These are phyloP conservation scores for Procambarus virginalis DNA, from an alignment of 1,140 invertebrate genomes.

Conservation along the genomic window DNA sequence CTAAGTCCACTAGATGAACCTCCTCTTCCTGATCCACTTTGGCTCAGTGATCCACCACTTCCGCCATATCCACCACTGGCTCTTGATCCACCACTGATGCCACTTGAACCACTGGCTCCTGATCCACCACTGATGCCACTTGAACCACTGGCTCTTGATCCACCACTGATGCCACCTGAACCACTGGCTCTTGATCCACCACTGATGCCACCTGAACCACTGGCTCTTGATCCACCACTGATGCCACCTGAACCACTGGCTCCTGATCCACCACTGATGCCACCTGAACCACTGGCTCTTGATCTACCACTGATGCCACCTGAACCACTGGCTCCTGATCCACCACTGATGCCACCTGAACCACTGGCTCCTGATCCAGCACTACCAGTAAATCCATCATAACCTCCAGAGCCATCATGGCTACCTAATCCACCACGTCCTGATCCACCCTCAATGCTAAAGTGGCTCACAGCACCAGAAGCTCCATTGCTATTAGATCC, in stretches of 20 bases:
- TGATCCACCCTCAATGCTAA: neutral
- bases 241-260: slow-evolving; percentile 42
- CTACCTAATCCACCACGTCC: neutral
- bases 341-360: slow-evolving; percentile 7
- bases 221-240: slow-evolving; percentile 35
- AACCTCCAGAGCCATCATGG: slow-evolving; percentile 10
- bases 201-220: slow-evolving; percentile 3
- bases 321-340: slow-evolving; percentile 30
- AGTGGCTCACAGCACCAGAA: neutral
- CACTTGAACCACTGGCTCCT: slow-evolving; percentile 23
- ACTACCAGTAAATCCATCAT: neutral
- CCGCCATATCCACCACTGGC: neutral
- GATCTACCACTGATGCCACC: neutral
- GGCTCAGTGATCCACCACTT: slow-evolving; percentile 26
- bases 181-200: slow-evolving; percentile 27
- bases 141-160: slow-evolving; percentile 7
- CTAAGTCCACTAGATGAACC: slow-evolving; percentile 4
- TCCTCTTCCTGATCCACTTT: neutral
- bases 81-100: slow-evolving; percentile 39
- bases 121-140: slow-evolving; percentile 37
- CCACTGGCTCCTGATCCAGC: slow-evolving; percentile 1
- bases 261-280: slow-evolving; percentile 20
- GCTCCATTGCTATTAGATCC: neutral
- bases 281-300: slow-evolving; percentile 33
- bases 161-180: slow-evolving; percentile 22